A percentile compares a stretch with the other conserved stretches of the same genome.
phyloP scores from a whole-genome alignment of 2,797 vertebrate species.

The Hylomyscus alleni region DNA sequence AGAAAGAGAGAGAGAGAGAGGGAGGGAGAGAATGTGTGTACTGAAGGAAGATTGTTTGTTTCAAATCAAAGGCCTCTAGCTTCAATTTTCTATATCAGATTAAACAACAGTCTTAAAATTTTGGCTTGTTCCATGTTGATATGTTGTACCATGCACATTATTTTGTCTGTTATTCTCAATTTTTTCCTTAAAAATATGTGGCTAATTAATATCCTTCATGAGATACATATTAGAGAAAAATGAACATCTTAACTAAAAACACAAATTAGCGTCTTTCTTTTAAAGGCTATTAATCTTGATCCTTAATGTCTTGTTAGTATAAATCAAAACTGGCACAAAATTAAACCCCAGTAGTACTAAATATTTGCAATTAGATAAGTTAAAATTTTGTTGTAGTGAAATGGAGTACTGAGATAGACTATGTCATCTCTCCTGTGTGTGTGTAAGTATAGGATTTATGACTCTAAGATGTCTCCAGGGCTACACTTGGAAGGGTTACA shows the following conservation, averaged over 20 bases:
- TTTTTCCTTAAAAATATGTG: background rate
- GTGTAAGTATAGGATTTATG: background rate
- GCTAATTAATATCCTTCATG: conserved; percentile 66
- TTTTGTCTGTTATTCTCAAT: background rate
- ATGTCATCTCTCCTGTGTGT: background rate
- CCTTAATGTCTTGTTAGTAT: conserved; percentile 68
- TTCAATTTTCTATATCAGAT: background rate
- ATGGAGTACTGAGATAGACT: background rate
- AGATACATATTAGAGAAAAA: conserved; percentile 66
- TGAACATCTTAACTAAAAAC: conserved; percentile 57
- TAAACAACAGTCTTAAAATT: background rate
- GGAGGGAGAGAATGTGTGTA: background rate
- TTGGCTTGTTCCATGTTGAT: background rate
- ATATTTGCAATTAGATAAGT: conserved; percentile 67
- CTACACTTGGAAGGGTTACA: background rate
- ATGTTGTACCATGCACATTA: background rate
- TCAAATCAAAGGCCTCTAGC: background rate
- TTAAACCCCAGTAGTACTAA: conserved; percentile 71
- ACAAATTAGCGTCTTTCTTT: background rate
- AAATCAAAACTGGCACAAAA: conserved; percentile 79
- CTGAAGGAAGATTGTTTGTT: background rate
- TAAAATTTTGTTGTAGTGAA: background rate
- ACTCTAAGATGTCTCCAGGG: background rate
- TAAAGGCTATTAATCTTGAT: conserved; percentile 77
- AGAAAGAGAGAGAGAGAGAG: too few relatives aligned